A percentile compares a stretch with the other conserved stretches of the same genome.
These are phyloP conservation scores for Hycleus cichorii DNA, from an alignment of 1,140 invertebrate species.

Conservation along the genomic window DNA sequence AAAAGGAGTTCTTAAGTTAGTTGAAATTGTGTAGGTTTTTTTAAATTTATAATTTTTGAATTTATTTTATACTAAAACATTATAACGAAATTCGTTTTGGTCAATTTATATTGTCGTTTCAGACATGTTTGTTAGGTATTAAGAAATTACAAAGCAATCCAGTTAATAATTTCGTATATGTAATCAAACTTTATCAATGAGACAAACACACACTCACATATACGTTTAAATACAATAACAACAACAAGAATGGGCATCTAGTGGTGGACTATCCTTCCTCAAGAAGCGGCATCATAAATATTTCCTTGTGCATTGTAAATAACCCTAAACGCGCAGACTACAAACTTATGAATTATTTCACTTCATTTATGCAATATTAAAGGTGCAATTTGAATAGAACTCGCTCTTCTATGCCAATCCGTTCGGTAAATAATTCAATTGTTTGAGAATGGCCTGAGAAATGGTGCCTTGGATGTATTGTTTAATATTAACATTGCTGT, in stretches of 20 bases:
- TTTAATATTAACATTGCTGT: conserved; percentile 39
- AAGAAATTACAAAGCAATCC: too few relatives aligned
- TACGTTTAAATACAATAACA: too few relatives aligned
- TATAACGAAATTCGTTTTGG: too few relatives aligned
- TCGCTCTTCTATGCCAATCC: conserved; percentile 42
- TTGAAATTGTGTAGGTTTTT: too few relatives aligned
- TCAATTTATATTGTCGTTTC: too few relatives aligned
- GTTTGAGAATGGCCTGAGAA: conserved; percentile 39
- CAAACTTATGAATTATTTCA: conserved; percentile 44
- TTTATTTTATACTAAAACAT: too few relatives aligned
- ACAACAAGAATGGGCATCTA: too few relatives aligned
- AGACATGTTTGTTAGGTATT: too few relatives aligned
- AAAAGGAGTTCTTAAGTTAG: too few relatives aligned
- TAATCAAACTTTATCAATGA: conserved; percentile 20
- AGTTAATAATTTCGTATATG: too few relatives aligned
- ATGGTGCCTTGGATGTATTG: conserved; percentile 35
- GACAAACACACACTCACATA: conserved; percentile 24
- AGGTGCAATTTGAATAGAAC: conserved; percentile 43
- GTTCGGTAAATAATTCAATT: conserved; percentile 44
- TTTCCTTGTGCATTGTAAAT: conserved; percentile 44
- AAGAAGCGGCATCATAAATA: conserved; percentile 40
- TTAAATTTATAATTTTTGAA: too few relatives aligned
- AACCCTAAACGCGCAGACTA: conserved; percentile 43
- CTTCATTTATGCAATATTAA: conserved; percentile 43
- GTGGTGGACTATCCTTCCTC: conserved; percentile 30